Base-by-base conservation (phyloP, 2,888 invertebrate species). In the Leptinotarsa peninsularis region DNA sequence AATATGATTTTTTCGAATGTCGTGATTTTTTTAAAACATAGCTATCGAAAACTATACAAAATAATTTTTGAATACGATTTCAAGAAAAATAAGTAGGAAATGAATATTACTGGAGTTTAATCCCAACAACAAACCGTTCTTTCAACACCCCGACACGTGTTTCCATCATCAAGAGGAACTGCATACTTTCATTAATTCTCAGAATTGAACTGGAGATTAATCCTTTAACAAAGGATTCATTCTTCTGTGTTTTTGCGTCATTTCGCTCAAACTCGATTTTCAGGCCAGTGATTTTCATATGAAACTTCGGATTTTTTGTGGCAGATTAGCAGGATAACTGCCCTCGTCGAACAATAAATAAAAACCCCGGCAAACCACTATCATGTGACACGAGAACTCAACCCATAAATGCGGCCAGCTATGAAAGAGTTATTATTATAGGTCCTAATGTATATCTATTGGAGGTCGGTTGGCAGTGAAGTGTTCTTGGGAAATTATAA, bases 361-460 rank as follows among this genome's bases (percentile, higher is more conserved):
- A 63, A 63, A 63, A 27, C 10, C 43, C 43, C 63, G n/a, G 63
- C 63, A 49, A 50, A 49, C 50, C 49, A 49, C 67, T 67, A 23
- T 68, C 54, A 68, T 13, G 17, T 52, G 68, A 27, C 68, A 17
- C 50, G 50, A 17, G 21, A 49, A 27, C 56, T 66, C 50, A 17
- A 69, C 72, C 74, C 71, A 66, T 49, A 49, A 69, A 75, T 15
- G 71, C 72, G 63, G 56, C 75, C 71, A 69, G 72, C 73, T 76
- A 73, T 73, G 75, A 78, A 78, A 78, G 76, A 75, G 71, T 78
- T 75, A 76, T 76, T 78, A 73, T 78, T 76, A 73, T 74, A 50
- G 63, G 50, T 69, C 73, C 63, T 76, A 76, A 78, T 75, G 71
- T 75, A 78, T 74, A 69, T 75, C 73, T 72, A 71, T 49, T 67